A percentile compares a stretch with the other conserved stretches of the same genome.
Conservation (phyloP, 2,888 invertebrate genomes). For the Tanypteryx hageni region DNA sequence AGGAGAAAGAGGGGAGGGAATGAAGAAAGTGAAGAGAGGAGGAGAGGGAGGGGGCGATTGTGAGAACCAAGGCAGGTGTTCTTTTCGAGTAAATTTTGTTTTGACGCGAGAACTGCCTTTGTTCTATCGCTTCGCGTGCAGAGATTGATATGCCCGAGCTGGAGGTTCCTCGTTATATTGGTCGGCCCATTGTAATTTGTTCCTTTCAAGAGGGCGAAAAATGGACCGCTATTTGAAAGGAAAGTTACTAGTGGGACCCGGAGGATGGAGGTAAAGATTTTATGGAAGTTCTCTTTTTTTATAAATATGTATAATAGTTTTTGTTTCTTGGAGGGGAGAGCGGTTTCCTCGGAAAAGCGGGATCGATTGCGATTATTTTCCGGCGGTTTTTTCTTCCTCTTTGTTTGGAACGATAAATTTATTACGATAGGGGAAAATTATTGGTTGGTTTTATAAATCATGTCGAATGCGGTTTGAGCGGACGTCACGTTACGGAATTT, state of each 20-base stretch:
- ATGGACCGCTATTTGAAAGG: not conserved
- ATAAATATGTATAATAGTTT: no score
- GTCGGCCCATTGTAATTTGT: constrained; percentile 10
- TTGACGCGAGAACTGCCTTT: constrained; percentile 37
- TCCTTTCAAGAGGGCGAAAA: not conserved
- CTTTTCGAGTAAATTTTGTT: constrained; percentile 3
- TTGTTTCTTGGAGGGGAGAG: no score
- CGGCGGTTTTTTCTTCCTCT: not conserved
- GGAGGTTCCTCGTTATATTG: not conserved
- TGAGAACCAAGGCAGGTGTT: constrained; percentile 43
- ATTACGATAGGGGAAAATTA: not conserved
- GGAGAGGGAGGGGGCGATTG: not conserved
- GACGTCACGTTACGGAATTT: not conserved
- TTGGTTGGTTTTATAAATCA: not conserved
- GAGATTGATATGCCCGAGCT: constrained; percentile 31
- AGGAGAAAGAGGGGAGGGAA: not conserved
- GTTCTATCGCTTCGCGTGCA: constrained; percentile 54
- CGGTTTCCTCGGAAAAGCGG: not conserved
- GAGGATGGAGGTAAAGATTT: not conserved
- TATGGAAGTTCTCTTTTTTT: not conserved
- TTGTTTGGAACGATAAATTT: not conserved
- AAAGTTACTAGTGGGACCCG: not conserved
- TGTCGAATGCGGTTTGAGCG: not conserved
- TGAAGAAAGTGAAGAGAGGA: not conserved
- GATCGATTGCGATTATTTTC: not conserved